A percentile compares a stretch with the other conserved stretches of the same genome.
These are phyloP conservation scores for Agriopis marginaria DNA, from an alignment of 2,888 invertebrate species.

Conservation along the genomic window DNA sequence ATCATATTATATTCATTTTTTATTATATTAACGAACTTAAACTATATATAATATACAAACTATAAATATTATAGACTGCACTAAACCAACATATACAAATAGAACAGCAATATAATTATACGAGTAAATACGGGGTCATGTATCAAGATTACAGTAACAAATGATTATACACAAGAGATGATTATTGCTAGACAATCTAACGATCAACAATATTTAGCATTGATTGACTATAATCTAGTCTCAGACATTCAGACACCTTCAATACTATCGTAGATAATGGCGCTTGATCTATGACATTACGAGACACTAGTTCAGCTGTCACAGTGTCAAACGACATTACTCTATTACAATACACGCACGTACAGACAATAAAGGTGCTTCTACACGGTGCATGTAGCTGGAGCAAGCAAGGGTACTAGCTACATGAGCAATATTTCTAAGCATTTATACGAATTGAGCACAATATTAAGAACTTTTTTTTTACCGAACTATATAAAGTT, in stretches of 20 bases:
- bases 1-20: no score
- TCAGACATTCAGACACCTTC: constrained; percentile 18
- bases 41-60: no score
- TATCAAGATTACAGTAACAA: constrained; percentile 4
- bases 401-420: no score
- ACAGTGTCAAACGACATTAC: constrained; percentile 62
- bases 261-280: constrained; percentile 53
- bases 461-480: no score
- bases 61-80: no score
- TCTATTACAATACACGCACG: constrained; percentile 58
- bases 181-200: constrained; percentile 10
- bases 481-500: no score
- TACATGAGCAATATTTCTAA: no score
- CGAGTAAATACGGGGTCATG: neutral
- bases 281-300: constrained; percentile 65
- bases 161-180: constrained; percentile 16
- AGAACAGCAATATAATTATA: neutral
- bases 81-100: no score
- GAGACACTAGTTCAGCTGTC: constrained; percentile 50
- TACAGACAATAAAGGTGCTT: constrained; percentile 17
- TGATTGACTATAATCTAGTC: constrained; percentile 40
- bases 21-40: no score
- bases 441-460: no score
- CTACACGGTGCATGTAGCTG: neutral
- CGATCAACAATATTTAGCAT: constrained; percentile 28